Base-by-base conservation (phyloP, 2,888 invertebrate genomes). In the Yponomeuta plumbellus region DNA sequence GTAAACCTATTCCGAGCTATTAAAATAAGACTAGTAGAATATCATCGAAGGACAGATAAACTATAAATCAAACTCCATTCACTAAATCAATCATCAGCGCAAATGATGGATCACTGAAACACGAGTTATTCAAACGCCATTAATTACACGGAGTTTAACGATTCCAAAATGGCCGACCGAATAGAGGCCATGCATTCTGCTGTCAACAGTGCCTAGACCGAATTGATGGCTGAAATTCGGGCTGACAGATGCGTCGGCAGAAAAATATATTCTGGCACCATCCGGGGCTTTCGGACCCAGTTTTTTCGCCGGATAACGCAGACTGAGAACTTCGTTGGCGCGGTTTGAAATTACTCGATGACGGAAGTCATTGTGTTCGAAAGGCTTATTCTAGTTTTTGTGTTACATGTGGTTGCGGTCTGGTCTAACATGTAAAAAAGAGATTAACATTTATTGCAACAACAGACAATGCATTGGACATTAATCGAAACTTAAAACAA, bases 161-260 rank as follows among this genome's bases (percentile, higher is more conserved):
- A 52, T 52, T 52, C 44, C 44, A 52, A 52, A 52, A 52, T 52
- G 44, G 44, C 44, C 22, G 26, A 62, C 39, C 17, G 64, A 44
- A 20, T 64, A 21, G 26, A 13, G n/a, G 52, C 64, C 23, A 52
- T 64, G 13, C 52, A 64, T 64, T 52, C 40, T 23, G n/a, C 6
- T 64, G 64, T 64, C 64, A 64, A 22, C 64, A 52, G 44, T 52
- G 26, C 44, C 44, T n/a, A 44, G 64, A 64, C 64, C 21, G 59
- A 62, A 62, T 52, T 52, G 64, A 64, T 64, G 64, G 40, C 13
- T 64, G 64, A 64, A 44, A 52, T 64, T 40, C 64, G 64, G 21
- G 5, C 52, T 56, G 64, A 64, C 64, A 22, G 64, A 52, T 17
- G 22, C 21, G 20, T 22, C 21, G 44, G 11, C 62, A 39, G 62